phyloP scores from a whole-genome alignment of 1,140 invertebrate genomes.

The Drosophila bocki region DNA sequence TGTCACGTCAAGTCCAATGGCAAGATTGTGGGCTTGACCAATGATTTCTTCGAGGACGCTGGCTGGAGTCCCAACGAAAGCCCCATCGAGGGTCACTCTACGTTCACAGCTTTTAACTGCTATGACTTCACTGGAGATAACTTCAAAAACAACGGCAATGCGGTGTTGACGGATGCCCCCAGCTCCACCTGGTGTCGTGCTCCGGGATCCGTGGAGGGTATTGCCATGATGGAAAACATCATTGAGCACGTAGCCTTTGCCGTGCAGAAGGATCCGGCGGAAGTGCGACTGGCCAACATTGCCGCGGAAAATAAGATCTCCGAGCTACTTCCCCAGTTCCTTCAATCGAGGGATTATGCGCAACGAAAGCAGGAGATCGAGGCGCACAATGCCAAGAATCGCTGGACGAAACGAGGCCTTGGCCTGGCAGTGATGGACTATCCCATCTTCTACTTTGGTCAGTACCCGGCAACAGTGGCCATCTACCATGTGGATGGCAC shows the following conservation, averaged over 20 bases:
- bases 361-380: conserved; percentile 86
- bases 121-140: conserved; percentile 86
- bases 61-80: conserved; percentile 88
- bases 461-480: conserved; percentile 87
- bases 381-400: conserved; percentile 87
- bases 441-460: conserved; percentile 85
- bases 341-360: conserved; percentile 85
- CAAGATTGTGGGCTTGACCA: conserved; percentile 89
- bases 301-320: conserved; percentile 79
- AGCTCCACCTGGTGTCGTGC: conserved; percentile 88
- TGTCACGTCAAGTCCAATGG: conserved; percentile 88
- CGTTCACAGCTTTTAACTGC: conserved; percentile 86
- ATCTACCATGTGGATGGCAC: conserved; percentile 89
- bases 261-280: conserved; percentile 89
- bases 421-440: conserved; percentile 87
- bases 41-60: conserved; percentile 88
- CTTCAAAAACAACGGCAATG: conserved; percentile 86
- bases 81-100: conserved; percentile 78
- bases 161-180: conserved; percentile 88
- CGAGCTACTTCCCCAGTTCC: conserved; percentile 77
- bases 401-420: conserved; percentile 89
- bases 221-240: conserved; percentile 90
- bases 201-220: conserved; percentile 88
- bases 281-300: conserved; percentile 89
- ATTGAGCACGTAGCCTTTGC: conserved; percentile 92